phyloP scores from a whole-genome alignment of 2,113 vertebrate species.

The Callopanchax toddi region DNA sequence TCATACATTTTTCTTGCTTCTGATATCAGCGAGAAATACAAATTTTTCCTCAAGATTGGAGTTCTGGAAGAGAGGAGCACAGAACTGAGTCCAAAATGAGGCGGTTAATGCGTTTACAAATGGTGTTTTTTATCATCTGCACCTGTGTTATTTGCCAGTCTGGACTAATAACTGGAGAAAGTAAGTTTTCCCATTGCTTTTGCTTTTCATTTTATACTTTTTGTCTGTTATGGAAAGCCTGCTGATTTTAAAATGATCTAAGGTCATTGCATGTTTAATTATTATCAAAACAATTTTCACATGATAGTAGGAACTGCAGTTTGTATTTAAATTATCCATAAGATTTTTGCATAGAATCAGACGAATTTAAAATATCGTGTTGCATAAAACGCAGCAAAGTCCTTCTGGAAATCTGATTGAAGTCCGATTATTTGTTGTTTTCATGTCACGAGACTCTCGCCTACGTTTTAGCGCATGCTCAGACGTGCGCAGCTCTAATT shows the following conservation, averaged over 20 bases:
- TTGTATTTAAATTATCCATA: background rate
- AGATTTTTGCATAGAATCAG: background rate
- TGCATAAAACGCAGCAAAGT: background rate
- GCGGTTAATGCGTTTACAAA: conserved; percentile 67
- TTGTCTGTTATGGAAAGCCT: background rate
- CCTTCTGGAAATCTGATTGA: background rate
- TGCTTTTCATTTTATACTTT: background rate
- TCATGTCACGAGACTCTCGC: conserved; percentile 33
- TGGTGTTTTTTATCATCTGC: conserved; percentile 75
- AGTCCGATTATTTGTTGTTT: background rate
- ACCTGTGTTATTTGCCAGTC: conserved; percentile 74
- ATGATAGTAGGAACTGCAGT: too few relatives aligned
- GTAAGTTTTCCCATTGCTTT: conserved; percentile 70
- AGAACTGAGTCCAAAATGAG: conserved; percentile 73
- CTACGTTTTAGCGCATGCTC: conserved; percentile 56
- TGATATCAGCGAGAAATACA: conserved; percentile 6
- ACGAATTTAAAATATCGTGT: too few relatives aligned
- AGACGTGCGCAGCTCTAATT: conserved; percentile 36
- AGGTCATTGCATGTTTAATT: too few relatives aligned
- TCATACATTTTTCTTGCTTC: background rate
- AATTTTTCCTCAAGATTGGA: conserved; percentile 22
- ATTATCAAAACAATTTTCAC: too few relatives aligned
- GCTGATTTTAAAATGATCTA: too few relatives aligned
- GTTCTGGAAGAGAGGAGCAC: conserved; percentile 43
- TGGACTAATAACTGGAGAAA: conserved; percentile 80